Conservation (phyloP, 1,140 invertebrate species). For the Sinella curviseta region DNA sequence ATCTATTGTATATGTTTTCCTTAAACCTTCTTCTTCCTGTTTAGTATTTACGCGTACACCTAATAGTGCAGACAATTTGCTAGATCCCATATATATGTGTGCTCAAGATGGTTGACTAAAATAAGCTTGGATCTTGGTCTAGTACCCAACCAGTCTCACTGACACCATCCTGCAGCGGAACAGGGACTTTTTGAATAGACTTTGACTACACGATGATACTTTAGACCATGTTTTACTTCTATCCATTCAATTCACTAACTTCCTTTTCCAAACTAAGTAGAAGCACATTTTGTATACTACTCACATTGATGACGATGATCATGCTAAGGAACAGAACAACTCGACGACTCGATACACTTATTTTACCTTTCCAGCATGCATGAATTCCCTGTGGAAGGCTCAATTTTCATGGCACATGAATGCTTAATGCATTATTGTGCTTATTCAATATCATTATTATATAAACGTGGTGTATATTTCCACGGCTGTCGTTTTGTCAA, state of each 20-base stretch:
- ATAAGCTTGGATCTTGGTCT: too few relatives aligned
- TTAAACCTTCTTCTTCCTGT: too few relatives aligned
- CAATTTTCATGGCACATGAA: slow-evolving; percentile 18
- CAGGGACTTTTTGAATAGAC: too few relatives aligned
- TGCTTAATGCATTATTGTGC: neutral
- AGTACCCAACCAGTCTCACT: too few relatives aligned
- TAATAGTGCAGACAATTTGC: neutral
- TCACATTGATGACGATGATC: too few relatives aligned
- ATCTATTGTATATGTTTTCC: too few relatives aligned
- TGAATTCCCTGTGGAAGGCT: slow-evolving; percentile 23
- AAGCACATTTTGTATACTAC: too few relatives aligned
- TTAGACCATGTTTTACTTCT: neutral
- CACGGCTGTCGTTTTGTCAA: too few relatives aligned
- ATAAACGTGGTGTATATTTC: neutral
- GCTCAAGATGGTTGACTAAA: too few relatives aligned
- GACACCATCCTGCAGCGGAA: too few relatives aligned
- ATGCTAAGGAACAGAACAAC: neutral
- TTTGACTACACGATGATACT: neutral
- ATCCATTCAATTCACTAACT: neutral
- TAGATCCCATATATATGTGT: neutral
- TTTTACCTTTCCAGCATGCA: slow-evolving; percentile 20
- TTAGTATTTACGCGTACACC: too few relatives aligned
- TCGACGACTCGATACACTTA: slow-evolving; percentile 5
- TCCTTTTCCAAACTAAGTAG: too few relatives aligned
- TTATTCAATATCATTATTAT: neutral